These are phyloP conservation scores for Limosa lapponica DNA, from an alignment of 2,797 vertebrate genomes.

Conservation along the genomic window DNA sequence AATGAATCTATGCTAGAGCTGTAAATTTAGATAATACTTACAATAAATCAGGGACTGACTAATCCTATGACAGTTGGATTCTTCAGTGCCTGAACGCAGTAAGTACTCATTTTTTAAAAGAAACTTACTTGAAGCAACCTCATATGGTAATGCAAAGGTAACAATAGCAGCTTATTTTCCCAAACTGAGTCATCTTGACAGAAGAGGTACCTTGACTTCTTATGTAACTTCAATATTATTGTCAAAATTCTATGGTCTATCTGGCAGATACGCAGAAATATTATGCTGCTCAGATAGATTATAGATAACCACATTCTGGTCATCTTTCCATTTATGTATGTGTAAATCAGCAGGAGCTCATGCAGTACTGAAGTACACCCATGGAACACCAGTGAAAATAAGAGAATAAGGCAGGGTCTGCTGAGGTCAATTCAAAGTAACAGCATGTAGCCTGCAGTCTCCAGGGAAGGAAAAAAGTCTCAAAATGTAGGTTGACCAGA, in stretches of 20 bases:
- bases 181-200: neutral
- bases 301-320: no score
- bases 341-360: neutral
- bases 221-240: neutral
- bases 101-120: neutral
- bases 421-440: neutral
- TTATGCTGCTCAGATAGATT: neutral
- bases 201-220: neutral
- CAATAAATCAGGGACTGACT: neutral
- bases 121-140: neutral
- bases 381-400: neutral
- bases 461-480: rapidly evolving
- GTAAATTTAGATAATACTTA: neutral
- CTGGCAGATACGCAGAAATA: neutral
- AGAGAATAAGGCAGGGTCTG: neutral
- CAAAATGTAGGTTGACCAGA: neutral
- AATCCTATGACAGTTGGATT: neutral
- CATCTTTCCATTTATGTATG: neutral
- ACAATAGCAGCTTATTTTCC: neutral
- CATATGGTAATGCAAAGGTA: neutral
- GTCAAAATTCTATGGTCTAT: neutral
- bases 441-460: neutral
- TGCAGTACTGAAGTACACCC: neutral
- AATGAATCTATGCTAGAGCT: neutral
- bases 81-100: neutral